Evolutionary conservation across 2,113 vertebrate genomes (phyloP), one percentile per base, ranked within the genome.

Genomic region (Bos javanicus): DNA sequence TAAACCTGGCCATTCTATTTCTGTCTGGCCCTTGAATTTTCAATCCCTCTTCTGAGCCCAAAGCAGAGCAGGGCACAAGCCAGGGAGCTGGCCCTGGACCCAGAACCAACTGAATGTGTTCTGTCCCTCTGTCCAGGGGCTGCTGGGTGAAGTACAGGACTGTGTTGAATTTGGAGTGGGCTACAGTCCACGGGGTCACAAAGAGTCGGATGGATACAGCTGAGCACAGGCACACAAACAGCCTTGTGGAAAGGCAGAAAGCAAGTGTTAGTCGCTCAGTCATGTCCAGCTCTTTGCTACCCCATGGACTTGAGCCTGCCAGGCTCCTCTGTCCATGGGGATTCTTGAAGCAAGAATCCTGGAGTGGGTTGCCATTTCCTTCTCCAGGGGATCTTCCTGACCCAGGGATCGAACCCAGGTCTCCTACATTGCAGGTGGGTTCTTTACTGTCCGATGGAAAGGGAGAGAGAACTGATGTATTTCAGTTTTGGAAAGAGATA

Each of bases 401-500:
- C 21, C 36, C 36, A 74, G 67, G 36, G 67, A 74, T 74, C 2
- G 1, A 74, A 74, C n/a, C 21, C 67, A 36, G n/a, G n/a, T 71
- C n/a, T 71, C n/a, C n/a, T 71, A 19, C n/a, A 71, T 71, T 71
- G n/a, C 67, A 39, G 2, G 19, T 39, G 19, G 10, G 39, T 39
- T 71, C 67, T 23, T 23, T 23, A 71, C 19, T 23, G n/a, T 71
- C n/a, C 4, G 0, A 23, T 71, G 67, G 60, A 89, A 78, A 84
- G 54, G 26, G 33, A 91, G 43, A 88, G 62, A 90, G 7, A 74
- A 84, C 48, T 50, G n/a, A 85, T 64, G 6, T 28, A 76, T 67
- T 94, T 88, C 89, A 96, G 74, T 17, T 15, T 85, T 87, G 56
- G 43, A 86, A 96, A 54, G 78, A 91, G 88, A 36, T 21, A 89